Base-by-base conservation (phyloP, 1,140 invertebrate genomes). In the Holotrichia oblita region DNA sequence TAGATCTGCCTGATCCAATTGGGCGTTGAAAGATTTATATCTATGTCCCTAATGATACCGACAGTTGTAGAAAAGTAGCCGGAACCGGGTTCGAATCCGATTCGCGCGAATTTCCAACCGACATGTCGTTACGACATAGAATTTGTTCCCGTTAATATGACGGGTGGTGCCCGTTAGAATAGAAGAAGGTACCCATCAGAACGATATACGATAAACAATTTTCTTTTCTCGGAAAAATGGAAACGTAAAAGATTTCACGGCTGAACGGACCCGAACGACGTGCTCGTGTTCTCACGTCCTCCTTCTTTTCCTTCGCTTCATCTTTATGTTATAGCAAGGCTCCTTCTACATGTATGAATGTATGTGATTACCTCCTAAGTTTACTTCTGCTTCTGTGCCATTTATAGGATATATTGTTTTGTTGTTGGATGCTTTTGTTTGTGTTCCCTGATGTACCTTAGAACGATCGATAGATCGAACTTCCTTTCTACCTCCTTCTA, bases 181-280 rank as follows among this genome's bases (percentile, higher is more conserved):
- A 55, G 48, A 6, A 55, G 27, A 34, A 2, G 27, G 12, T n/a
- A 17, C 14, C n/a, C 14, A 55, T 55, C 48, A 55, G 48, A 2
- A 55, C 12, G 48, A 55, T 55, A 55, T 55, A 55, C n/a, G 48
- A 55, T 55, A 55, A 55, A 55, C 48, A 55, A 55, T 55, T 7
- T 55, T 55, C 48, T 14, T 55, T 55, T 55, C 17, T 69, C 61
- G 61, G 22, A 27, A 69, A 34, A 69, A 69, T 69, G 20, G 22
- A 69, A 69, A 69, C 61, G 22, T 69, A 27, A 69, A 34, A 69
- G 20, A 69, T 69, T 69, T 69, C 61, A 27, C 61, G 61, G 22
- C 10, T 4, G 17, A 34, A 34, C 61, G 22, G 22, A 6, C 22
- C 22, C 22, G 22, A 69, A 69, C 61, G 22, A 34, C 8, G 61